phyloP scores from a whole-genome alignment of 1,140 invertebrate genomes.

The Fopius arisanus region DNA sequence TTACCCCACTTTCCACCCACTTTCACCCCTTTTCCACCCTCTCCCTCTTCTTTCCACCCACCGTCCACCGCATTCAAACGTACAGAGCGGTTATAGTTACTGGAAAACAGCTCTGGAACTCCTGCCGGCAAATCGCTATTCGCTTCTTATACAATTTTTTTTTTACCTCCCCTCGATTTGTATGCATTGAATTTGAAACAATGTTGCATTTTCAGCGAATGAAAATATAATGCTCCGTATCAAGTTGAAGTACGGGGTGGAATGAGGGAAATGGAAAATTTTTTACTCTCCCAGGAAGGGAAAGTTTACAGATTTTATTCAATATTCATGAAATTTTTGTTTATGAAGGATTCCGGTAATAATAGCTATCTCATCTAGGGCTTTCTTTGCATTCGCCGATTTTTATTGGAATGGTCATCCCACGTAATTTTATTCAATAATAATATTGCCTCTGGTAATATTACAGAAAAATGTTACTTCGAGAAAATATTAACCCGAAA shows the following conservation, averaged over 20 bases:
- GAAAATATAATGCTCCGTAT: slow-evolving; percentile 35
- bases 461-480: too few relatives aligned
- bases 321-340: neutral
- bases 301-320: neutral
- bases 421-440: too few relatives aligned
- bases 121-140: slow-evolving; percentile 28
- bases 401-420: too few relatives aligned
- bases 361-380: too few relatives aligned
- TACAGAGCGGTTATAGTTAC: neutral
- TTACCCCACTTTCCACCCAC: too few relatives aligned
- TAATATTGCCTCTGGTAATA: too few relatives aligned
- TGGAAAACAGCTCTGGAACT: neutral
- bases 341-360: neutral
- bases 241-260: neutral
- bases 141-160: slow-evolving; percentile 20
- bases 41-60: neutral
- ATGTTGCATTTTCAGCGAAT: slow-evolving; percentile 37
- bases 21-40: neutral
- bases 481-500: too few relatives aligned
- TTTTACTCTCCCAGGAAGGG: too few relatives aligned
- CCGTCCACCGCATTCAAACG: neutral
- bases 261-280: slow-evolving; percentile 2
- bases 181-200: slow-evolving; percentile 47
- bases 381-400: too few relatives aligned
- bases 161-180: slow-evolving; percentile 30